Base-by-base conservation (phyloP, 2,113 vertebrate species). In the Perognathus longimembris region DNA sequence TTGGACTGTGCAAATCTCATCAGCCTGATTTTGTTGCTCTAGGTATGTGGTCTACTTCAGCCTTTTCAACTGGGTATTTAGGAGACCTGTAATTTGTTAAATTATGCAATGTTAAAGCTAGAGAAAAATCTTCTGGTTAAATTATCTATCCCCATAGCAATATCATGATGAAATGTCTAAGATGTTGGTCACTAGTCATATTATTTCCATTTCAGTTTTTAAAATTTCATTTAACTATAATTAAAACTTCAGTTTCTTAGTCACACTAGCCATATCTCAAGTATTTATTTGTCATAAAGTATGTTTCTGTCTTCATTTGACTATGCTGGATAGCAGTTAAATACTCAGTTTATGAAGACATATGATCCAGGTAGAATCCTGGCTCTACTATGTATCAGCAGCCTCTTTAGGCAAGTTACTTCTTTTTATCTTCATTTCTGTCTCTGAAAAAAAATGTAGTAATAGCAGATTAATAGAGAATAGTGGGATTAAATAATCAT, bases 141-240 rank as follows among this genome's bases (percentile, higher is more conserved):
- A 28, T 71, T 28, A 38, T 4, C 70, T 32, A 64, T 26, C 18
- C 45, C 30, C 42, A 2, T 20, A 24, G 50, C 26, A 57, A 34
- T 20, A 42, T 24, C 0, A 0, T 28, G 61, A 50, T 36, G 14
- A 15, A 11, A 1, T 34, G 30, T 66, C 17, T 30, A 90, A 26
- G 22, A 14, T 0, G 3, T 15, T n/a, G 36, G 20, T 61, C 82
- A 73, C 4, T 42, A 71, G 36, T 22, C 22, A 70, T 20, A 36
- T 54, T 12, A 42, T n/a, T 57, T 40, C 30, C 67, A 70, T 36
- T 88, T 83, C 71, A 78, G 71, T 79, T 38, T 40, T 59, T 38
- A 28, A 67, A n/a, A 18, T 64, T 34, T 90, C 24, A 88, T 28
- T 75, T 57, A 75, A 79, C 54, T 28, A 69, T 80, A 96, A 93